phyloP scores from a whole-genome alignment of 1,140 invertebrate genomes.

The Drosophila ogumai region DNA sequence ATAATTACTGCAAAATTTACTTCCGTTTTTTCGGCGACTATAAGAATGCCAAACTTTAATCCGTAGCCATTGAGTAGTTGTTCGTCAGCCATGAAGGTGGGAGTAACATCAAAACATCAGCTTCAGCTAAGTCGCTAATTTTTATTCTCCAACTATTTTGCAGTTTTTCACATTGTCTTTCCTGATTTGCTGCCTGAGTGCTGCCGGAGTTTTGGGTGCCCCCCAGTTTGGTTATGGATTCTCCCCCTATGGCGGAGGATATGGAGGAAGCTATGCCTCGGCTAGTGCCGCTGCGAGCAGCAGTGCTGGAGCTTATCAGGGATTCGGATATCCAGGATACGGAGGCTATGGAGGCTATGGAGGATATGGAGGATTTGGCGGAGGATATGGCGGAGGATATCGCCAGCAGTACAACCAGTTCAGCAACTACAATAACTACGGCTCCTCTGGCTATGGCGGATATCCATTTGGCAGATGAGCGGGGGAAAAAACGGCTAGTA shows the following conservation, averaged over 20 bases:
- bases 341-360: constrained; percentile 56
- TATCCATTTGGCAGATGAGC: constrained; percentile 64
- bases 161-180: constrained; percentile 23
- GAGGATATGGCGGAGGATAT: constrained; percentile 57
- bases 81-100: constrained; percentile 60
- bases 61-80: constrained; percentile 31
- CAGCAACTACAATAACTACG: constrained; percentile 61
- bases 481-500: constrained; percentile 11
- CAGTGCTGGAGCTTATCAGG: constrained; percentile 51
- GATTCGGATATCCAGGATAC: constrained; percentile 47
- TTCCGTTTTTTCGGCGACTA: constrained; percentile 50
- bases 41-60: constrained; percentile 28
- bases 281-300: constrained; percentile 56
- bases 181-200: constrained; percentile 32
- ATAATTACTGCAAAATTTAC: constrained; percentile 48
- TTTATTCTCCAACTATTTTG: neutral
- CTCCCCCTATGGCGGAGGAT: constrained; percentile 61
- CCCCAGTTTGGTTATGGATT: constrained; percentile 70
- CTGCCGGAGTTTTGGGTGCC: constrained; percentile 18
- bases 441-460: constrained; percentile 39
- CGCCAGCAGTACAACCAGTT: constrained; percentile 65
- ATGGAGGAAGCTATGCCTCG: constrained; percentile 47
- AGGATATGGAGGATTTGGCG: constrained; percentile 43
- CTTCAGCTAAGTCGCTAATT: neutral
- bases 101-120: neutral